phyloP scores from a whole-genome alignment of 2,797 vertebrate genomes.

The Clamator glandarius region DNA sequence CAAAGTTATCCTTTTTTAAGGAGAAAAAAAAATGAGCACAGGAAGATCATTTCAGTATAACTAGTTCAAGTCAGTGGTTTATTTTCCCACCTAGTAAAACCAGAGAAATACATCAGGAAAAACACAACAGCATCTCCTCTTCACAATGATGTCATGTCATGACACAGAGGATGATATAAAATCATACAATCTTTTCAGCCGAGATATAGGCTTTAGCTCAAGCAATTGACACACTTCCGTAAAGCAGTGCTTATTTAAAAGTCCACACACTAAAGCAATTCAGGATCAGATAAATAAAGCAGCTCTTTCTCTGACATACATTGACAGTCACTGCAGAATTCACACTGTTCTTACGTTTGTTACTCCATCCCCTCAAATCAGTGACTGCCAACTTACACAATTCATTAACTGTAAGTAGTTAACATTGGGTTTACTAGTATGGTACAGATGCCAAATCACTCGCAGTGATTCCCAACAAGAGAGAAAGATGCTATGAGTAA shows the following conservation, averaged over 20 bases:
- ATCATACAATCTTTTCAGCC: neutral
- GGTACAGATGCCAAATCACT: constrained; percentile 22
- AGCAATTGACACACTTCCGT: neutral
- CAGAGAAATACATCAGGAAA: neutral
- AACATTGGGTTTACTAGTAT: constrained; percentile 31
- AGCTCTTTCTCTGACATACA: neutral
- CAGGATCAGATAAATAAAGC: neutral
- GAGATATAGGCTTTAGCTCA: neutral
- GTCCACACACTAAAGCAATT: neutral
- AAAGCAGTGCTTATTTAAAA: neutral
- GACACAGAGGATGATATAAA: neutral
- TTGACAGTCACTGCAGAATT: neutral
- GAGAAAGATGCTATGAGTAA: constrained; percentile 17
- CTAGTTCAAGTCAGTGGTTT: neutral
- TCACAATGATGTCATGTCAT: neutral
- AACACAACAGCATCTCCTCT: neutral
- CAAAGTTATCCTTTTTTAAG: neutral
- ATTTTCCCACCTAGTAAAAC: neutral
- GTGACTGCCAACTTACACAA: constrained; percentile 5
- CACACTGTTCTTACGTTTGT: neutral
- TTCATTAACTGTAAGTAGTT: constrained; percentile 50
- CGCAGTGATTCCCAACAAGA: constrained; percentile 16
- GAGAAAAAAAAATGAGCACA: neutral
- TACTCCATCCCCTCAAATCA: constrained; percentile 11
- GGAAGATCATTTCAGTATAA: neutral